Percentiles rank a stretch among this genome's conserved stretches.
phyloP scores from a whole-genome alignment of 2,888 invertebrate genomes.

The Merodon equestris region DNA sequence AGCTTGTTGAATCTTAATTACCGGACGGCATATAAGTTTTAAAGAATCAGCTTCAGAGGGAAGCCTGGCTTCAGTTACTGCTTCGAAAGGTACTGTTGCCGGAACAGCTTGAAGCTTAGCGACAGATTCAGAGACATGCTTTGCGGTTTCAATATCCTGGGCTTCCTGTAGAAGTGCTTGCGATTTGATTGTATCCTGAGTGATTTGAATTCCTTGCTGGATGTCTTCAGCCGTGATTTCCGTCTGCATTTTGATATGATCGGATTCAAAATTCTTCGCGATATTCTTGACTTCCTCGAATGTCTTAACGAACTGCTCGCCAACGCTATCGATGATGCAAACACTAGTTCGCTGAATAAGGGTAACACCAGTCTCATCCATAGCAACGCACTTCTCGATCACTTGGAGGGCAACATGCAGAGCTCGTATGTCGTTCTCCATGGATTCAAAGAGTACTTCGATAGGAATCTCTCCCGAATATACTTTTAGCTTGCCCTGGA shows the following conservation, averaged over 20 bases:
- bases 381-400: constrained; percentile 85
- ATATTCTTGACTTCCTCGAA: constrained; percentile 81
- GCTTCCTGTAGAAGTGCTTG: constrained; percentile 81
- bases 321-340: constrained; percentile 83
- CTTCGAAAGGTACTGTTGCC: constrained; percentile 74
- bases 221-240: constrained; percentile 80
- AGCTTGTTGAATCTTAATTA: constrained; percentile 79
- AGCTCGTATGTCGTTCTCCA: constrained; percentile 83
- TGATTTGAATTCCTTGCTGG: constrained; percentile 80
- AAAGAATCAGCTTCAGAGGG: constrained; percentile 77
- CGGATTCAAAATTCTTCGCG: constrained; percentile 79
- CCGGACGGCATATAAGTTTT: constrained; percentile 77
- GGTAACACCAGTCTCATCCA: constrained; percentile 84
- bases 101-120: constrained; percentile 75
- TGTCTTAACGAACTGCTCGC: constrained; percentile 81
- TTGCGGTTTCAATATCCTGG: constrained; percentile 77
- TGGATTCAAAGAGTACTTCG: constrained; percentile 79
- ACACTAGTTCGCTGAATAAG: constrained; percentile 85
- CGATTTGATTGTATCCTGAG: constrained; percentile 81
- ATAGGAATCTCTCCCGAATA: constrained; percentile 79
- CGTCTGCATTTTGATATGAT: constrained; percentile 79
- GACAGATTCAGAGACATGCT: constrained; percentile 77
- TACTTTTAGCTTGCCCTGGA: constrained; percentile 82
- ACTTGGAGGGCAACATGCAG: constrained; percentile 84
- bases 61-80: constrained; percentile 74